Base-by-base conservation (phyloP, 2,888 invertebrate genomes). In the Ochlodes sylvanus region DNA sequence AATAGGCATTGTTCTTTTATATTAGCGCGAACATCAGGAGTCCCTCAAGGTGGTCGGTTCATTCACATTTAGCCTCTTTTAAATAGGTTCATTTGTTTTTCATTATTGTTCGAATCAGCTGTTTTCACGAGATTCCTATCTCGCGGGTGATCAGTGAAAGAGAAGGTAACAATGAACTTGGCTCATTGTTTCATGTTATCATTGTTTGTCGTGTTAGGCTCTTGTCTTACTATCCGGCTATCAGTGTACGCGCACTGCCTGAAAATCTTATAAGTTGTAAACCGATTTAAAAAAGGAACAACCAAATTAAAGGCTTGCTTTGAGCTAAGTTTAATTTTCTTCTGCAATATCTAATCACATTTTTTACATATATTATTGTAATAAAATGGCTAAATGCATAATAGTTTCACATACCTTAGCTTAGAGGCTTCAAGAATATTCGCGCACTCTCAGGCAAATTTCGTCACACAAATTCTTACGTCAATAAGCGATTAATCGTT, bases 1-100 rank as follows among this genome's bases (percentile, higher is more conserved):
- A 92, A 92, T 92, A 90, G 90, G 89, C 85, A 93, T 93, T 93
- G 92, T 93, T 92, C 90, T 89, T 89, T 90, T 90, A 90, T 88
- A 89, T 92, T 92, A 87, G 90, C 90, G 85, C 84, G 83, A 85
- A 82, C 86, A 86, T 86, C 88, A 89, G 90, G 90, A 87, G 88
- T 86, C 83, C 89, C 87, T 86, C 90, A 90, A 90, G 90, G 90
- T 84, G 79, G 77, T 70, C 75, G 77, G 89, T 91, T 93, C 92
- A 87, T 91, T 91, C 92, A 92, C 92, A 86, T 90, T 87, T 86
- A 87, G 86, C 76, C 82, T 82, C 84, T 78, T 84, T 85, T 83
- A 86, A 88, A 89, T 88, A 88, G 90, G 85, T 88, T 86, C 90
- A 89, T 89, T 90, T 88, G 88, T 86, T 89, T 89, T 90, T 87